Evolutionary conservation across 2,797 vertebrate genomes (phyloP).

Genomic region (Crax fasciolata): DNA sequence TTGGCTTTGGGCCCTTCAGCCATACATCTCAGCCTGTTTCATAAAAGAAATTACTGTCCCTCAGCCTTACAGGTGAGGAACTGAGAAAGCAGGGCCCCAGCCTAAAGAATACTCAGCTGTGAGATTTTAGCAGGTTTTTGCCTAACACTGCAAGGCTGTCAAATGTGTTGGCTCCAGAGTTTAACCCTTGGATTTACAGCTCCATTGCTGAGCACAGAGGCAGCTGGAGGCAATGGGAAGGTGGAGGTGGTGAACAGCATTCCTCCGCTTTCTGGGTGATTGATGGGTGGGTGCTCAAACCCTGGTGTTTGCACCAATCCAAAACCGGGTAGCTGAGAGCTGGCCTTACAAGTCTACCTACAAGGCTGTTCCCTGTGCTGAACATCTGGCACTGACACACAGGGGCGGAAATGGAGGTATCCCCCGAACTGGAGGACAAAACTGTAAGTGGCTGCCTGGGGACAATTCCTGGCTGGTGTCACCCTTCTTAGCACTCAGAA

Average conservation of each 20-base stretch:
- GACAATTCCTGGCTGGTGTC: background rate
- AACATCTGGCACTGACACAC: background rate
- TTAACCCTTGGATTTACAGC: constrained; percentile 26
- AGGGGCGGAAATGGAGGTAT: background rate
- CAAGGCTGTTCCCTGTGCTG: no score
- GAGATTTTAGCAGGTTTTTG: constrained; percentile 36
- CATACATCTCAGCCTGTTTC: constrained; percentile 15
- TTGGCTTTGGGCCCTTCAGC: background rate
- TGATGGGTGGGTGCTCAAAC: background rate
- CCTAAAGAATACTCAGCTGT: constrained; percentile 25
- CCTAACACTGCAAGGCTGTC: background rate
- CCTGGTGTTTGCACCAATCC: fast-evolving
- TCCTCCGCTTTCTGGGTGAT: background rate
- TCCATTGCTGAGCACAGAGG: background rate
- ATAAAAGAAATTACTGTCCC: constrained; percentile 45
- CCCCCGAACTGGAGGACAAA: fast-evolving
- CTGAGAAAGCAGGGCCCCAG: constrained; percentile 1
- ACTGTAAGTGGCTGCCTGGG: background rate
- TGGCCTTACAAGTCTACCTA: fast-evolving
- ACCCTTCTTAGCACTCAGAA: background rate
- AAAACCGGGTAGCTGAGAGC: background rate
- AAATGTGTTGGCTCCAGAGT: constrained; percentile 1
- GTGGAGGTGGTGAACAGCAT: fast-evolving
- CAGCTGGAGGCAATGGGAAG: background rate
- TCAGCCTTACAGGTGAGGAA: constrained; percentile 16